Percentiles rank a stretch among this genome's conserved stretches.
Conservation (phyloP, 92 coral and sea anemone genomes). For the Epizoanthus scotinus region DNA sequence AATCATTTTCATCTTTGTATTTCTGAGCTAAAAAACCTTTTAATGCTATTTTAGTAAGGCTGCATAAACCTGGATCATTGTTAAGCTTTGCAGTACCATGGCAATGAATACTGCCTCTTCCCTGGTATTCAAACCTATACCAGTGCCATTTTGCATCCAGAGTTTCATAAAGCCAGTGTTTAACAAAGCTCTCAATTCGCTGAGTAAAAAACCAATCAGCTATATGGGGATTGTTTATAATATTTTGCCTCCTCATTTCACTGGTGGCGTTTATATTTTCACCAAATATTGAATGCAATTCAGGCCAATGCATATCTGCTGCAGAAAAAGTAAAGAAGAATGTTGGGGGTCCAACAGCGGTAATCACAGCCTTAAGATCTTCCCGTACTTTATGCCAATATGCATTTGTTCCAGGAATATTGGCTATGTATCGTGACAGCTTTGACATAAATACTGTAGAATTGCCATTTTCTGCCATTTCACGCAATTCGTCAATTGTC, state of each 20-base stretch:
- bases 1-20: constrained; percentile 50
- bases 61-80: constrained; percentile 41
- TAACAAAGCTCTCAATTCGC: constrained; percentile 44
- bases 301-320: constrained; percentile 47
- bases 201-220: constrained; percentile 43
- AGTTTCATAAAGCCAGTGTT: too few species aligned
- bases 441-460: constrained; percentile 45
- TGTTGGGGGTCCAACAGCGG: constrained; percentile 52
- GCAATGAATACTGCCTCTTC: too few species aligned
- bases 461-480: constrained; percentile 45
- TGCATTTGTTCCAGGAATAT: constrained; percentile 59
- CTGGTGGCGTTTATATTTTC: constrained; percentile 24
- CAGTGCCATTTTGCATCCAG: too few species aligned
- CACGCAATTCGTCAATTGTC: constrained; percentile 52
- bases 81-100: too few species aligned
- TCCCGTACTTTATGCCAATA: constrained; percentile 50
- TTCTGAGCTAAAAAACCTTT: constrained; percentile 62
- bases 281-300: constrained; percentile 31
- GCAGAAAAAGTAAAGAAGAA: constrained; percentile 54
- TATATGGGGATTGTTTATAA: constrained; percentile 25
- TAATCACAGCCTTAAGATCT: constrained; percentile 46
- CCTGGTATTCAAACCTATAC: too few species aligned
- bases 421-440: constrained; percentile 42
- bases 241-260: constrained; percentile 24
- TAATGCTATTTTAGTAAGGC: constrained; percentile 37